Evolutionary conservation across 1,140 invertebrate genomes (phyloP).

Genomic region (Stegodyphus mimosarum): DNA sequence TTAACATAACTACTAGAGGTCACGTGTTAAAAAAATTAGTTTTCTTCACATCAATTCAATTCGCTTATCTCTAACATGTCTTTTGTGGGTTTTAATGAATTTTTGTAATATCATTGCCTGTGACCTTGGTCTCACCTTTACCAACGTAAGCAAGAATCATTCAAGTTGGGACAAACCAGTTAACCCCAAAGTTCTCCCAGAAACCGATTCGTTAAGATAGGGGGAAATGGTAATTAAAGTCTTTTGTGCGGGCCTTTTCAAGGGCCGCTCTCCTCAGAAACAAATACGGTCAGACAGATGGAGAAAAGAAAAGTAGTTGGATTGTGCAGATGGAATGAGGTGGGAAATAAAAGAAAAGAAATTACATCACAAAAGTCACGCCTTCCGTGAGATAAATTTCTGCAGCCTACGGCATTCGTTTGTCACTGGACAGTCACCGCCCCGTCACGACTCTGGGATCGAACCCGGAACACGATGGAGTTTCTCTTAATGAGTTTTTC

Average conservation of each 20-base stretch:
- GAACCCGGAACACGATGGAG: slow-evolving; percentile 41
- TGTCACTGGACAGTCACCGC: slow-evolving; percentile 17
- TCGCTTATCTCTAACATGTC: too few relatives aligned
- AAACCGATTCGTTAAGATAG: slow-evolving; percentile 3
- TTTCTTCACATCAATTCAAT: too few relatives aligned
- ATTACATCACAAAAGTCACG: slow-evolving; percentile 9
- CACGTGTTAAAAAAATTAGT: too few relatives aligned
- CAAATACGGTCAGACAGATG: slow-evolving; percentile 19
- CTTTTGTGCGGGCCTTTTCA: neutral
- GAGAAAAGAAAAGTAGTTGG: slow-evolving; percentile 12
- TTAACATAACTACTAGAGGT: too few relatives aligned
- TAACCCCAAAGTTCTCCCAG: neutral
- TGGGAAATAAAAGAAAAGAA: slow-evolving; percentile 32
- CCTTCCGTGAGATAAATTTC: slow-evolving; percentile 18
- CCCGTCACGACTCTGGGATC: slow-evolving; percentile 45
- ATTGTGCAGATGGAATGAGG: neutral
- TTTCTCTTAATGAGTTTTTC: neutral
- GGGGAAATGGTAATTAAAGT: slow-evolving; percentile 28
- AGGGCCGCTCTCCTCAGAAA: neutral
- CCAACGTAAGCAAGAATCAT: too few relatives aligned
- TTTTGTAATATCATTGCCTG: too few relatives aligned
- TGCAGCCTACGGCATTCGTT: slow-evolving; percentile 13
- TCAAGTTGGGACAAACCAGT: neutral
- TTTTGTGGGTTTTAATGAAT: too few relatives aligned
- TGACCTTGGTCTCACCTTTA: too few relatives aligned